Base-by-base conservation (phyloP, 2,797 vertebrate genomes). In the Sebastes glaucus region DNA sequence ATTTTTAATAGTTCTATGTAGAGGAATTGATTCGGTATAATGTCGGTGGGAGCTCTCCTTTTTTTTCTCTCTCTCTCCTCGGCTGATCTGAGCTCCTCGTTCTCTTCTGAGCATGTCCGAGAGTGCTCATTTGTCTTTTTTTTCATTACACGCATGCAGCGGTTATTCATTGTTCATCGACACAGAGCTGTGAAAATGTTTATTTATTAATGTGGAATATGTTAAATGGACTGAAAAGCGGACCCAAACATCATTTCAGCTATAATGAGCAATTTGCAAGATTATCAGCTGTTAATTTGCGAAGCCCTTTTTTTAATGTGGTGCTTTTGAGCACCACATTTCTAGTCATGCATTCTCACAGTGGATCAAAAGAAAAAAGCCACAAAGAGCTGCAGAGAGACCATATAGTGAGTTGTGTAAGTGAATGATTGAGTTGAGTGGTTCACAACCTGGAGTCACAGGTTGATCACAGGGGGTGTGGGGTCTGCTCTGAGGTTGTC, bases 211-310 rank as follows among this genome's bases (percentile, higher is more conserved):
- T 77, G 76, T 53, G 14, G 55, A 78, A 68, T 77, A 25, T 38
- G 68, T 80, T 81, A 77, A 90, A 86, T 79, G 70, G 55, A 52
- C 73, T 84, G 27, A 83, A 81, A 72, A 32, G 16, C 78, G 62
- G 28, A 35, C 64, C 38, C 69, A 75, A 87, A 84, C 69, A 89
- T 82, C 16, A 84, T 87, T 90, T 82, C 61, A 78, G 59, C 59
- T 67, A 33, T 89, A 93, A 92, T 89, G 82, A 92, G 83, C 85
- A 89, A 87, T 88, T 80, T 32, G 38, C 56, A 61, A 65, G 52
- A 83, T 65, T 73, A 78, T 84, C 56, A 71, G 70, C 76, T 35
- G 72, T 73, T 71, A 60, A 90, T 87, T 67, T 83, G 28, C 64
- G 33, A n/a, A 69, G n/a, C 11, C 63, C 62, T 69, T 35, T 35